Conservation (phyloP, 2,797 vertebrate genomes). For the Parambassis ranga region DNA sequence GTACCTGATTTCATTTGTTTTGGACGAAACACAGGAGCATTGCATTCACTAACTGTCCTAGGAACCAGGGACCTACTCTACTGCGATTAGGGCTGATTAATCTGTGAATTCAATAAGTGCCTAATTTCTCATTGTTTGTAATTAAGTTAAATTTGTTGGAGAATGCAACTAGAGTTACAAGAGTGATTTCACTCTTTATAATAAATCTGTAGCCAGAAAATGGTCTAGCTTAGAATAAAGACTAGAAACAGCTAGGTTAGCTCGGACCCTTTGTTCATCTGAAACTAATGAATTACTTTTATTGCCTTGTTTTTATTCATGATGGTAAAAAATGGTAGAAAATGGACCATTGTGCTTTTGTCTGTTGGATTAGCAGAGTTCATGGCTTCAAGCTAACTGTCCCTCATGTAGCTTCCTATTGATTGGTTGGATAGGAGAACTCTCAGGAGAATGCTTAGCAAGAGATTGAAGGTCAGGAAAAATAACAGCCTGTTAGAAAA, state of each 20-base stretch:
- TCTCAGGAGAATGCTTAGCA: no score
- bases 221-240: neutral
- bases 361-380: no score
- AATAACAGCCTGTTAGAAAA: no score
- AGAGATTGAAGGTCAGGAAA: no score
- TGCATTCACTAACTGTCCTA: neutral
- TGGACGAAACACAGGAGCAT: neutral
- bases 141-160: no score
- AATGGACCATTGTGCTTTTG: neutral
- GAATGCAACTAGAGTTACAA: neutral
- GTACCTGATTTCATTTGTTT: conserved; percentile 38
- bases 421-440: neutral
- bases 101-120: neutral
- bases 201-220: neutral
- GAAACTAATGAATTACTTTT: no score
- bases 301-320: no score
- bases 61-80: neutral
- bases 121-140: no score
- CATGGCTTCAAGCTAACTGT: neutral
- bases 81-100: neutral
- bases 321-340: no score
- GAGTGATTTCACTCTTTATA: neutral
- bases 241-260: neutral
- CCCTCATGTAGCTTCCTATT: neutral
- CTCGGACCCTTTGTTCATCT: neutral